Percentiles rank a stretch among this genome's conserved stretches.
Conservation (phyloP, 2,113 vertebrate genomes). For the Opisthocomus hoazin region DNA sequence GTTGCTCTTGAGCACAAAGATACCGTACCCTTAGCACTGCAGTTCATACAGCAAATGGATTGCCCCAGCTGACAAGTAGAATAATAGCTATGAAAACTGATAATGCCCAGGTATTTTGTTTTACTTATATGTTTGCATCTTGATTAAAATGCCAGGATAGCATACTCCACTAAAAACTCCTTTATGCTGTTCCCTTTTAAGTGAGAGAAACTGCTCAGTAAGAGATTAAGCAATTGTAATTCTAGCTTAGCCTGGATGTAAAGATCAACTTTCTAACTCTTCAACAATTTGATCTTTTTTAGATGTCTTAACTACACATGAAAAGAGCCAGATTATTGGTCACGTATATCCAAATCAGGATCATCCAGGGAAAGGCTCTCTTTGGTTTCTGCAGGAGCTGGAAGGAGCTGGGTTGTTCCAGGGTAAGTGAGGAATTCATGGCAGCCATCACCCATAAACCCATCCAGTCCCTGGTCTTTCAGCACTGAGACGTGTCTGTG, state of each 20-base stretch:
- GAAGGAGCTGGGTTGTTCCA: too few species aligned
- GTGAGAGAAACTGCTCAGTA: neutral
- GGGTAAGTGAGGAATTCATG: neutral
- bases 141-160: neutral
- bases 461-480: neutral
- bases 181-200: neutral
- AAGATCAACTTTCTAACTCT: neutral
- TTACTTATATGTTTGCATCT: neutral
- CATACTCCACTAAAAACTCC: neutral
- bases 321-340: neutral
- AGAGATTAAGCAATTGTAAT: neutral
- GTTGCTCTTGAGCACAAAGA: neutral
- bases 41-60: neutral
- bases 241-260: neutral
- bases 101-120: neutral
- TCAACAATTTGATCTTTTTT: neutral
- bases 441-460: neutral
- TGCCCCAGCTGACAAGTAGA: neutral
- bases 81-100: neutral
- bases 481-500: neutral
- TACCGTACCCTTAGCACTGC: neutral
- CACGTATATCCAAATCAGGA: fast-evolving
- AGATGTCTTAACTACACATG: neutral
- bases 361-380: too few species aligned
- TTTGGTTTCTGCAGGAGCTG: too few species aligned